Conservation (phyloP, 1,140 invertebrate genomes). For the Apolygus lucorum region DNA sequence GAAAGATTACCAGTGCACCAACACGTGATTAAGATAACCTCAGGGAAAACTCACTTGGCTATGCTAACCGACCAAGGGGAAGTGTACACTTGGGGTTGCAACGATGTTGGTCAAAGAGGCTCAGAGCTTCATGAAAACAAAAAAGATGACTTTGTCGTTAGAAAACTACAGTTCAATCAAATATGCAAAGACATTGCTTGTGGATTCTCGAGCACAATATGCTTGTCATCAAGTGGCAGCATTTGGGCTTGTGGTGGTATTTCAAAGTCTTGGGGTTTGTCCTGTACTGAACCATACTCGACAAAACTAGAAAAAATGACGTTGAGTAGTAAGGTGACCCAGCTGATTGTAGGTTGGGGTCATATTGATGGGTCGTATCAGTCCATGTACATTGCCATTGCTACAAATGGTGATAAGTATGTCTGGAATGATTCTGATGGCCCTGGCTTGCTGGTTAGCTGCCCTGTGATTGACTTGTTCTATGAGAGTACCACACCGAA, state of each 20-base stretch:
- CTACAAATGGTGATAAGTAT: neutral
- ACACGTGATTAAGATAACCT: neutral
- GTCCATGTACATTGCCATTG: neutral
- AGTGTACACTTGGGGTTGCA: neutral
- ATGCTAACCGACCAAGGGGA: neutral
- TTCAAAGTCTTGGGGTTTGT: neutral
- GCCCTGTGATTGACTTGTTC: too few relatives aligned
- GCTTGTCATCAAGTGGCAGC: neutral
- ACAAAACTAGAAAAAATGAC: neutral
- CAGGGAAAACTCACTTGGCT: neutral
- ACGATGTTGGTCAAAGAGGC: neutral
- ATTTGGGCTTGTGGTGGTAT: neutral
- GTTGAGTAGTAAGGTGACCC: neutral
- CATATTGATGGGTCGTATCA: neutral
- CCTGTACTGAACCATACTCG: neutral
- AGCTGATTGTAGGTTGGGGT: neutral
- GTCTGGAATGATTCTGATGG: too few relatives aligned
- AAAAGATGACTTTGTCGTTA: neutral
- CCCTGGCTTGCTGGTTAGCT: too few relatives aligned
- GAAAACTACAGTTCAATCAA: neutral
- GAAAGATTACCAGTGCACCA: neutral
- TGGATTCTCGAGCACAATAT: neutral
- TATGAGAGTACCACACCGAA: too few relatives aligned
- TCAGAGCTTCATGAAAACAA: neutral
- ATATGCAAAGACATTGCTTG: neutral